Conservation (phyloP, 92 coral and sea anemone genomes). For the Umimayanthus kanabou region DNA sequence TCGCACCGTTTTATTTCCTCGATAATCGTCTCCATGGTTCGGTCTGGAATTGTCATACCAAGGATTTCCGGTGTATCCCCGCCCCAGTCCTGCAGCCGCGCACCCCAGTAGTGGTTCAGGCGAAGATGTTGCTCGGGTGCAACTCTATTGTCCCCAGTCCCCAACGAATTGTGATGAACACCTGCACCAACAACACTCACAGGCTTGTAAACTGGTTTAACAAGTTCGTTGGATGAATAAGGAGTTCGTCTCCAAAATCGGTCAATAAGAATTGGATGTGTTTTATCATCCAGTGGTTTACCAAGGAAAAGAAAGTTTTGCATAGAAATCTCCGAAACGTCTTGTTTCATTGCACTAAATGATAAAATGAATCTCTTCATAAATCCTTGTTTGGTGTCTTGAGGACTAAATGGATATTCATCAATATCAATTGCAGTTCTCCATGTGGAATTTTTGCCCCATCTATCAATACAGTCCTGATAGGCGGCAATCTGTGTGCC, state of each 20-base stretch:
- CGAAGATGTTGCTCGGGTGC: constrained; percentile 34
- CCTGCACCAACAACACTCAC: constrained; percentile 6
- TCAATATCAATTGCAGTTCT: neutral
- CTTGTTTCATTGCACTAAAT: constrained; percentile 33
- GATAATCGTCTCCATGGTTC: too few species aligned
- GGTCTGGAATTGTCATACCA: too few species aligned
- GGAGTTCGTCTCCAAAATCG: constrained; percentile 62
- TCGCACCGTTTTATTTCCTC: too few species aligned
- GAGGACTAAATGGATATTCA: constrained; percentile 59
- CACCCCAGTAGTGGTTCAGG: neutral
- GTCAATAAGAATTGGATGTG: constrained; percentile 60
- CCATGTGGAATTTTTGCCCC: constrained; percentile 53
- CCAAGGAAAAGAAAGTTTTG: constrained; percentile 69
- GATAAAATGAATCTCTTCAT: constrained; percentile 47
- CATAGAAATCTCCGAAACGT: constrained; percentile 58
- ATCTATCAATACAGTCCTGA: constrained; percentile 34
- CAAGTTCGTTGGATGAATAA: constrained; percentile 56
- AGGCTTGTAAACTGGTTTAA: constrained; percentile 66
- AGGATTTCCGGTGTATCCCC: too few species aligned
- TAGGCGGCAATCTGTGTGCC: too few species aligned
- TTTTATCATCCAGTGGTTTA: constrained; percentile 56
- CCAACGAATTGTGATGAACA: constrained; percentile 60
- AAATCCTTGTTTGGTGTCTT: constrained; percentile 48
- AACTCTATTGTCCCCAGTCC: constrained; percentile 35
- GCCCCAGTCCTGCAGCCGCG: constrained; percentile 44